Conservation (phyloP, 2,888 invertebrate genomes). For the Alcis repandata region DNA sequence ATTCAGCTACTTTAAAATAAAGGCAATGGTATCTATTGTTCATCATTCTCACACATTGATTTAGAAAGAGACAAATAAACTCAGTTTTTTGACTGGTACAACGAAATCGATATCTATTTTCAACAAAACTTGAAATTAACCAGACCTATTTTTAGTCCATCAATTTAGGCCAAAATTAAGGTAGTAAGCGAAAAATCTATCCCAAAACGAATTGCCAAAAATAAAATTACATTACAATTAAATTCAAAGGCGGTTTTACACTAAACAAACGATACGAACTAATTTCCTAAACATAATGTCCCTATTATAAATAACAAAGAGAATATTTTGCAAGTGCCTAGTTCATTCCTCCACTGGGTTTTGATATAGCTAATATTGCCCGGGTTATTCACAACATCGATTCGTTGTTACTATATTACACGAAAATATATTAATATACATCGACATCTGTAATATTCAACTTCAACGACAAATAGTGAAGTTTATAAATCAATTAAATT, state of each 20-base stretch:
- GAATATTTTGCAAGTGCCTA: slow-evolving; percentile 78
- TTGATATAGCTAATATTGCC: slow-evolving; percentile 55
- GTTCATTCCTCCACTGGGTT: slow-evolving; percentile 62
- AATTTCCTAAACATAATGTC: slow-evolving; percentile 30
- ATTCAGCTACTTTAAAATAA: no score
- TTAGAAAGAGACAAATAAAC: no score
- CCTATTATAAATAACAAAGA: slow-evolving; percentile 64
- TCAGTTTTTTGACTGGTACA: no score
- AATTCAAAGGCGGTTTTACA: slow-evolving; percentile 49
- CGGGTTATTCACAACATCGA: slow-evolving; percentile 68
- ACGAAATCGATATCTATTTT: not conserved
- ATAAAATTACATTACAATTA: slow-evolving; percentile 36
- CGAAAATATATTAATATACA: slow-evolving; percentile 43
- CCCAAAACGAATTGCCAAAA: slow-evolving; percentile 36
- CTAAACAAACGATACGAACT: slow-evolving; percentile 46
- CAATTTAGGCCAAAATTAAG: slow-evolving; percentile 46
- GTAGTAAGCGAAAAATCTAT: slow-evolving; percentile 29
- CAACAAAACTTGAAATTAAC: slow-evolving; percentile 8
- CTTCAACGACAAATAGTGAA: slow-evolving; percentile 3
- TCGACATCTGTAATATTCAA: slow-evolving; percentile 54
- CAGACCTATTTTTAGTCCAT: slow-evolving; percentile 27
- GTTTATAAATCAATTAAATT: not conserved
- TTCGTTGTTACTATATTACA: slow-evolving; percentile 69
- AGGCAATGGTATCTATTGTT: no score
- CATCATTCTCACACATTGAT: no score